Percentiles rank a stretch among this genome's conserved stretches.
These are phyloP conservation scores for Colius striatus DNA, from an alignment of 2,113 vertebrate species.

Conservation along the genomic window DNA sequence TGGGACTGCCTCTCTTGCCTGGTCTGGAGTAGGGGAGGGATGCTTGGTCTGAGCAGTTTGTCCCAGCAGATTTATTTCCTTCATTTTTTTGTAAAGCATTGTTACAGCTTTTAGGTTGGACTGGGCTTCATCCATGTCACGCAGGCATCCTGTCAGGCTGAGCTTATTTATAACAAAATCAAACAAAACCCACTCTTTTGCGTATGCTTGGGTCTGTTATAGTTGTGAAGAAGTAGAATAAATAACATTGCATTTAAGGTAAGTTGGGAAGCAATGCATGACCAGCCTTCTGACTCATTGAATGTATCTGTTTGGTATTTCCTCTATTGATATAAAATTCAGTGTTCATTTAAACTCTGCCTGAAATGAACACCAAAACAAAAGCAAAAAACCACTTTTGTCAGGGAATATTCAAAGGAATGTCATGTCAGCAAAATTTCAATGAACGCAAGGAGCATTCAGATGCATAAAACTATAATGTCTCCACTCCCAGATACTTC, in stretches of 20 bases:
- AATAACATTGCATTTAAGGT: not conserved
- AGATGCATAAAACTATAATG: conserved; percentile 55
- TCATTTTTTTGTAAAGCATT: not conserved
- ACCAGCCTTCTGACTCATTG: not conserved
- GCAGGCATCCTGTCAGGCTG: not conserved
- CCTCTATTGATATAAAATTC: not conserved
- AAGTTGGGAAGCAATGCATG: not conserved
- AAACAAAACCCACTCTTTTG: not conserved
- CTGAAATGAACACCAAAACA: not conserved
- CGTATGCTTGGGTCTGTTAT: not conserved
- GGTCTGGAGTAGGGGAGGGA: not conserved
- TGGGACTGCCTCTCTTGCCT: rapidly evolving
- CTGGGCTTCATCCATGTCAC: not conserved
- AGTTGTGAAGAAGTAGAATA: not conserved
- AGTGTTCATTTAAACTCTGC: not conserved
- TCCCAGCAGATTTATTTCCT: not conserved
- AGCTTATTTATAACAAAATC: not conserved
- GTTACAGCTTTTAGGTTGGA: not conserved
- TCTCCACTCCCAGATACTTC: conserved; percentile 27
- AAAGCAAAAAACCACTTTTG: not conserved
- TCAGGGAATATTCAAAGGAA: conserved; percentile 45
- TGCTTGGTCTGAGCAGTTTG: not conserved
- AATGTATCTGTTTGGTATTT: not conserved
- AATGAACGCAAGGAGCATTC: conserved; percentile 46
- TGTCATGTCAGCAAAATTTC: conserved; percentile 1